These are phyloP conservation scores for Anguilla megastoma DNA, from an alignment of 2,797 vertebrate genomes.

Conservation along the genomic window DNA sequence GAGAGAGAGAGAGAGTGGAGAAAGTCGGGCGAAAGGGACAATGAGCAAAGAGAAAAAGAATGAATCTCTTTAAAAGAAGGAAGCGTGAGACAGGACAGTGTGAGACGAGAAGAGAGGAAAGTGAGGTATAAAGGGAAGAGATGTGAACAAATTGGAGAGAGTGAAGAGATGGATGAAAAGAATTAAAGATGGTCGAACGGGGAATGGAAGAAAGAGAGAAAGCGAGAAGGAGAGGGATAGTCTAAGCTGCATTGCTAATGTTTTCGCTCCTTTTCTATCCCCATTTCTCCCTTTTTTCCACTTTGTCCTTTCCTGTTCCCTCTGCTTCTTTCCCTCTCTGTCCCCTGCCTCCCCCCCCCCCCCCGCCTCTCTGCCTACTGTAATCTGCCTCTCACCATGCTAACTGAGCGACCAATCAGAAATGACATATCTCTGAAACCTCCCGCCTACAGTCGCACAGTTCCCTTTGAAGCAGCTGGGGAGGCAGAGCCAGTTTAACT, in stretches of 20 bases:
- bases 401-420: neutral
- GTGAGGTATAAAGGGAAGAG: neutral
- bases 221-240: neutral
- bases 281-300: neutral
- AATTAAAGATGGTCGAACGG: neutral
- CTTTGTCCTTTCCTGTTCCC: neutral
- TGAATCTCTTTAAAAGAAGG: neutral
- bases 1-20: neutral
- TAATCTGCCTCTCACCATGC: neutral
- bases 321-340: constrained; percentile 26
- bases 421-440: neutral
- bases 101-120: neutral
- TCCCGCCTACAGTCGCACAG: neutral
- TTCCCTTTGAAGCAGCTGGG: neutral
- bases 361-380: constrained; percentile 1
- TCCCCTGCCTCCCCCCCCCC: constrained; percentile 16
- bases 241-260: neutral
- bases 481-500: neutral
- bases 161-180: neutral
- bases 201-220: neutral
- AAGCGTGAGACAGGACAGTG: neutral
- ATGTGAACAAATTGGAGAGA: neutral
- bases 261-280: neutral
- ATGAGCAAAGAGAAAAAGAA: constrained; percentile 4
- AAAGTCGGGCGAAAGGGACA: neutral